phyloP scores from a whole-genome alignment of 2,888 invertebrate genomes.

The Tenodera sinensis region DNA sequence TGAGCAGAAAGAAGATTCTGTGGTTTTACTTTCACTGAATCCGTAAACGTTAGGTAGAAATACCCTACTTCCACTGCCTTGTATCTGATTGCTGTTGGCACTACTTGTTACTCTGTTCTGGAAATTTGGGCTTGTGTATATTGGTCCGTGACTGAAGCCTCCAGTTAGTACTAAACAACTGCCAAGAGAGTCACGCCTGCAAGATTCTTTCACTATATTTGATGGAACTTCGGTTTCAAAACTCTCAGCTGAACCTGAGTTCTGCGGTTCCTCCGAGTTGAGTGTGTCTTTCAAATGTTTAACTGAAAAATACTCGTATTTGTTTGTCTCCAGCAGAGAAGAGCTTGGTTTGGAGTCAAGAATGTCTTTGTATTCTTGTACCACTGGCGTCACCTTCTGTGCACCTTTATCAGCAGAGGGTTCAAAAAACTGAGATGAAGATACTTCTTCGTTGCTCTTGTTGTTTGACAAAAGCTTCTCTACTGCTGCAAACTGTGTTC shows the following conservation, averaged over 20 bases:
- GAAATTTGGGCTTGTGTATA: constrained; percentile 22
- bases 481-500: constrained; percentile 14
- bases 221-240: neutral
- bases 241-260: neutral
- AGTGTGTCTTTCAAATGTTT: neutral
- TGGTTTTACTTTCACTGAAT: neutral
- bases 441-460: neutral
- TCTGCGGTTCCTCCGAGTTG: neutral
- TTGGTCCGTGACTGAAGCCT: constrained; percentile 4
- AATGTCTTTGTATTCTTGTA: neutral
- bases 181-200: neutral
- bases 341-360: neutral
- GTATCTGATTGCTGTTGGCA: constrained; percentile 5
- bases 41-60: neutral
- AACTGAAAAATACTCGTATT: neutral
- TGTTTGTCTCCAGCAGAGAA: neutral
- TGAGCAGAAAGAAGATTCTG: neutral
- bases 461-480: constrained; percentile 14
- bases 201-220: neutral
- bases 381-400: neutral
- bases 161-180: neutral
- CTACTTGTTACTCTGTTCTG: constrained; percentile 15
- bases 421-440: neutral
- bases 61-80: neutral
- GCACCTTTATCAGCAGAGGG: neutral